phyloP scores from a whole-genome alignment of 1,140 invertebrate species.

The Solenopsis fugax region DNA sequence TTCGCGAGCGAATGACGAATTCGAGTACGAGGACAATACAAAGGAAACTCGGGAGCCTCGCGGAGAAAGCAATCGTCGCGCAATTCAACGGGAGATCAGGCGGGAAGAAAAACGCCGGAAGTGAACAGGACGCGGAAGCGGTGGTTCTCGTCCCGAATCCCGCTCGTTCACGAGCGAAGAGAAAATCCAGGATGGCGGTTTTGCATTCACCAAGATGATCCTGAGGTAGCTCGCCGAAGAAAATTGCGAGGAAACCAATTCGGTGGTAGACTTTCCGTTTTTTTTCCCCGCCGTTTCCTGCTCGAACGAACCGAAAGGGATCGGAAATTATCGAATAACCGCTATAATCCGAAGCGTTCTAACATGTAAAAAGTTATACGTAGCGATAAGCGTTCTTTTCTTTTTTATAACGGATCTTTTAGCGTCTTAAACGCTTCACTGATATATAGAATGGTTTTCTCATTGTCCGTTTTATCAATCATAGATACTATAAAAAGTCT shows the following conservation, averaged over 20 bases:
- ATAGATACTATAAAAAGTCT: background rate
- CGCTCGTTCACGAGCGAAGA: constrained; percentile 55
- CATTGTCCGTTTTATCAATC: background rate
- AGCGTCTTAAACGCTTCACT: background rate
- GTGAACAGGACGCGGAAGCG: constrained; percentile 47
- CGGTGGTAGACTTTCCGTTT: constrained; percentile 5
- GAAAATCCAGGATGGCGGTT: constrained; percentile 52
- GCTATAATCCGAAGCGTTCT: background rate
- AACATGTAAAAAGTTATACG: background rate
- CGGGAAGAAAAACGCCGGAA: constrained; percentile 48
- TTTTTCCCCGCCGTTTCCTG: background rate
- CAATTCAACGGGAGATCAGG: constrained; percentile 54
- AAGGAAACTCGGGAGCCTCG: background rate
- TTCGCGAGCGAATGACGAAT: background rate
- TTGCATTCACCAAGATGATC: constrained; percentile 30
- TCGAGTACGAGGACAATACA: background rate
- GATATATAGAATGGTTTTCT: background rate
- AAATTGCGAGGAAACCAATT: constrained; percentile 28
- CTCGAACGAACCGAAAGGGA: background rate
- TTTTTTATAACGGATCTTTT: background rate
- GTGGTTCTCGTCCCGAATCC: constrained; percentile 39
- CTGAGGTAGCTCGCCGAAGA: background rate
- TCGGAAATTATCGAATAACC: constrained; percentile 4
- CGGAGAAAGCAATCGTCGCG: constrained; percentile 60
- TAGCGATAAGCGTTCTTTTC: background rate